Evolutionary conservation across 2,797 vertebrate genomes (phyloP).

Genomic region (Chanos chanos): DNA sequence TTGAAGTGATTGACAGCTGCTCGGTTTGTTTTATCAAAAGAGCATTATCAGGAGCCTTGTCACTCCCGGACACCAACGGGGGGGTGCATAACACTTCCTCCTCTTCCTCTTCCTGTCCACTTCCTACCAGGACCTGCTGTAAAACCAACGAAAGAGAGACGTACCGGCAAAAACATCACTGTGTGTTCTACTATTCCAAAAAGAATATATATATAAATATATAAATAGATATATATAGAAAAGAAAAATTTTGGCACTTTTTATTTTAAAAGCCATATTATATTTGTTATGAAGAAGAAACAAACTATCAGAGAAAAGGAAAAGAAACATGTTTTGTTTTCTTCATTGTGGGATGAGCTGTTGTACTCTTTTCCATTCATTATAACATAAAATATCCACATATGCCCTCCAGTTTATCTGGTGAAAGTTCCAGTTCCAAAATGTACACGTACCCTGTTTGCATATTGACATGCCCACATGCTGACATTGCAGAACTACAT

Average conservation of each 20-base stretch:
- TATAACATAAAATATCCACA: constrained; percentile 34
- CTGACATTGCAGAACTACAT: constrained; percentile 26
- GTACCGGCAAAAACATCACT: constrained; percentile 80
- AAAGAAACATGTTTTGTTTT: constrained; percentile 61
- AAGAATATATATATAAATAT: constrained; percentile 43
- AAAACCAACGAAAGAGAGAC: constrained; percentile 52
- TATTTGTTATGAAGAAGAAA: constrained; percentile 74
- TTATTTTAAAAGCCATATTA: constrained; percentile 82
- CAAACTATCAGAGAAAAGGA: constrained; percentile 70
- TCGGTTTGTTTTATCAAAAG: constrained; percentile 42
- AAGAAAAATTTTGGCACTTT: constrained; percentile 71
- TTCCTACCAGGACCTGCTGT: constrained; percentile 55
- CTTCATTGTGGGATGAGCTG: constrained; percentile 59
- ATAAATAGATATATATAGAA: constrained; percentile 34
- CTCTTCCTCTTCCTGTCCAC: constrained; percentile 63
- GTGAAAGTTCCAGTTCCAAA: constrained; percentile 8
- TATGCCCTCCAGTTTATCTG: constrained; percentile 33
- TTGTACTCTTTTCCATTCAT: constrained; percentile 44
- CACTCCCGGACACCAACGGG: constrained; percentile 50
- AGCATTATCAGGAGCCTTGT: constrained; percentile 56
- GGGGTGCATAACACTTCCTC: constrained; percentile 7
- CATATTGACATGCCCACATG: neutral
- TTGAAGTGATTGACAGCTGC: constrained; percentile 54
- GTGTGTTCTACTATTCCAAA: constrained; percentile 81
- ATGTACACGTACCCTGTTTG: neutral